Conservation (phyloP, 2,797 vertebrate species). For the Diglossa cyanea region DNA sequence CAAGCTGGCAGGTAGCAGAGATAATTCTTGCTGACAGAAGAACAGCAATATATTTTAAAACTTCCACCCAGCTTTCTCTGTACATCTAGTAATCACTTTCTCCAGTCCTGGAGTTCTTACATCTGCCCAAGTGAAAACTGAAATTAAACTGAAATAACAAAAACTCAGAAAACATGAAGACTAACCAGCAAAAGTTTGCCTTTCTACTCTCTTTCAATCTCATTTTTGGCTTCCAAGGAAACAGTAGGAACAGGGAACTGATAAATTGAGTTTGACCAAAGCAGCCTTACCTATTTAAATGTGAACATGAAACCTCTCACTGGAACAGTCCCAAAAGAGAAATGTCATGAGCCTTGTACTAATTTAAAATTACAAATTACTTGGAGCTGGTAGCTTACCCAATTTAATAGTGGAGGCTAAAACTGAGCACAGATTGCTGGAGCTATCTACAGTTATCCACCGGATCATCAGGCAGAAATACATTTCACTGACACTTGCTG, state of each 20-base stretch:
- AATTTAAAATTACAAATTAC: conserved; percentile 57
- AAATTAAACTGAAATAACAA: not conserved
- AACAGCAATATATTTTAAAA: not conserved
- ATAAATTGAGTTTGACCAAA: not conserved
- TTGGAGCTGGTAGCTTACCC: not conserved
- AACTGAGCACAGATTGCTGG: not conserved
- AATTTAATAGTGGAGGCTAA: not conserved
- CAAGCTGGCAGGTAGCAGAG: not conserved
- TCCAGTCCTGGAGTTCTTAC: not conserved
- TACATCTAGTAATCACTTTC: not conserved
- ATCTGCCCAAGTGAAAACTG: not conserved
- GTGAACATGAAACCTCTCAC: not conserved
- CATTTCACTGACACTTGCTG: not conserved
- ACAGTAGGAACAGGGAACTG: not conserved
- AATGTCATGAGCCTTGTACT: conserved; percentile 33
- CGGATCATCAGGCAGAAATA: not conserved
- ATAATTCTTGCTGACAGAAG: not conserved
- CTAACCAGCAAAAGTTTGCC: not conserved
- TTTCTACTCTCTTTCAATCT: not conserved
- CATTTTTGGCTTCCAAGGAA: not conserved
- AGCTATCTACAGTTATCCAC: not conserved
- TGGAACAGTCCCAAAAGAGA: conserved; percentile 31
- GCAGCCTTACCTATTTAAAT: not conserved
- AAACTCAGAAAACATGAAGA: not conserved
- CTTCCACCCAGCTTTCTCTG: not conserved